phyloP scores from a whole-genome alignment of 2,797 vertebrate species.

The Syndactyla subalaris region DNA sequence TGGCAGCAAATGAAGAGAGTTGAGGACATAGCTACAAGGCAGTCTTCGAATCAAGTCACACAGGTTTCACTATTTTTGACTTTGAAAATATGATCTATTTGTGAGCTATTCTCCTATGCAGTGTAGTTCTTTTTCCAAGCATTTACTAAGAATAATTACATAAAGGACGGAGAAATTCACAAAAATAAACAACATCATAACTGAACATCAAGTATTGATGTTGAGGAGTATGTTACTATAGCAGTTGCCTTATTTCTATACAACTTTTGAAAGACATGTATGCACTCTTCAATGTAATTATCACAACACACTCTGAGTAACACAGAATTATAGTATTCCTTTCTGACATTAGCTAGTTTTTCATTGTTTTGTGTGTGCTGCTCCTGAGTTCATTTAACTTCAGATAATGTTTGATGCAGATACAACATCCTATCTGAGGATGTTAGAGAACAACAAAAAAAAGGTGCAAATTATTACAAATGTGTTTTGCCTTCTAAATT shows the following conservation, averaged over 20 bases:
- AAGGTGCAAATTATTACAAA: fast-evolving
- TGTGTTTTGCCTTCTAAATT: not conserved
- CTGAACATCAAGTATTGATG: not conserved
- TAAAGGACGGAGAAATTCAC: not conserved
- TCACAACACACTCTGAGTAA: not conserved
- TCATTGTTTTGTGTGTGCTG: fast-evolving
- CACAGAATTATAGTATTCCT: not conserved
- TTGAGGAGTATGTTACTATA: not conserved
- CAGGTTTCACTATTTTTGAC: not conserved
- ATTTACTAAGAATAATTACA: not conserved
- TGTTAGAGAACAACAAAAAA: not conserved
- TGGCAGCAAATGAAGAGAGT: not conserved
- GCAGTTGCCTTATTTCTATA: not conserved
- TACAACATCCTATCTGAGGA: not conserved
- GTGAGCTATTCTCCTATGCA: not conserved
- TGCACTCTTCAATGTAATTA: not conserved
- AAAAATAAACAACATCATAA: not conserved
- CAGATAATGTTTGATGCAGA: not conserved
- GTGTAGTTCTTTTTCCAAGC: not conserved
- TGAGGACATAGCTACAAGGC: not conserved
- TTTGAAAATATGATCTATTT: not conserved
- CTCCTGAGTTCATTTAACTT: not conserved
- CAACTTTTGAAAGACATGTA: not conserved
- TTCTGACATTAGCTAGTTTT: not conserved
- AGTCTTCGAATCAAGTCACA: not conserved